Evolutionary conservation across 1,140 invertebrate genomes (phyloP).

Genomic region (Medauroidea extradentata): DNA sequence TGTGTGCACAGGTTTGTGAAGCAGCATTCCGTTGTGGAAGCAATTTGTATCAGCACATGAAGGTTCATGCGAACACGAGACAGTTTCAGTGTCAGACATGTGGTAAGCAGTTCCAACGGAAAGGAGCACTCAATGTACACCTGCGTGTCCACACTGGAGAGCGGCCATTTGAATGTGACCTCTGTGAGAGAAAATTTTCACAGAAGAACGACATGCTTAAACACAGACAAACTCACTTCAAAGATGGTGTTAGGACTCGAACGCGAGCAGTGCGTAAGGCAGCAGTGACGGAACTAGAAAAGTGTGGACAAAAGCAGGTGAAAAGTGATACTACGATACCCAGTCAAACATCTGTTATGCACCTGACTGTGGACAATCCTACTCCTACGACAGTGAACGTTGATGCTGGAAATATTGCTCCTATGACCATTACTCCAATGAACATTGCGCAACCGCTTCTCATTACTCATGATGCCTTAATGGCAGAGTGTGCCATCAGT

Average conservation of each 20-base stretch:
- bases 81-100: constrained; percentile 2
- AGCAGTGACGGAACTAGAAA: neutral
- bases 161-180: constrained; percentile 50
- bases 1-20: neutral
- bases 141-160: constrained; percentile 66
- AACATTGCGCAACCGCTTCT: neutral
- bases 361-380: neutral
- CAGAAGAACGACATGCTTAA: constrained; percentile 32
- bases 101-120: constrained; percentile 10
- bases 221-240: constrained; percentile 8
- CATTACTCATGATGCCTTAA: constrained; percentile 1
- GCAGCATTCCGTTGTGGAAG: constrained; percentile 10
- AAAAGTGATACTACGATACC: neutral
- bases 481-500: neutral
- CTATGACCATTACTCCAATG: neutral
- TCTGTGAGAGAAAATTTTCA: constrained; percentile 48
- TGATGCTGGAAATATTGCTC: neutral
- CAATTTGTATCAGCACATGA: constrained; percentile 7
- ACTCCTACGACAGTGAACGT: neutral
- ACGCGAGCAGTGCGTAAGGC: neutral
- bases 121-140: constrained; percentile 29
- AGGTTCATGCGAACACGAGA: constrained; percentile 7
- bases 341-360: neutral
- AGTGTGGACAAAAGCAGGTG: neutral
- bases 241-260: neutral